phyloP scores from a whole-genome alignment of 2,797 vertebrate species.

The Hoplostethus atlanticus region DNA sequence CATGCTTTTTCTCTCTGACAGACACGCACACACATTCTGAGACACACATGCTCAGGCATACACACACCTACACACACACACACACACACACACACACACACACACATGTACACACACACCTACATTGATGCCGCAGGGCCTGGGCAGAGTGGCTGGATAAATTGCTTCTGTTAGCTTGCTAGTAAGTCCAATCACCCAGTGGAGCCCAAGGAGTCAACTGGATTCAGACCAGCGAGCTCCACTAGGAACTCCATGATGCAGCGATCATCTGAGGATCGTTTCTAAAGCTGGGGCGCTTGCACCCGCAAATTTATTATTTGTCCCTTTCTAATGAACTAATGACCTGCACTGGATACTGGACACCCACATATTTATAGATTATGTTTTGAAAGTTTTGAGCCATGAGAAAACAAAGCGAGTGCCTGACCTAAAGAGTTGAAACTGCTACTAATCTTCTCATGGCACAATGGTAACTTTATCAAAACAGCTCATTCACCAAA shows the following conservation, averaged over 20 bases:
- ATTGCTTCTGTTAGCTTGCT: slow-evolving; percentile 68
- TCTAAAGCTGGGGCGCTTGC: neutral
- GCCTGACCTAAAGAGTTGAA: neutral
- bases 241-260: slow-evolving; percentile 40
- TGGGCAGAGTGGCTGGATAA: slow-evolving; percentile 40
- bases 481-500: neutral
- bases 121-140: neutral
- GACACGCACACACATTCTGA: neutral
- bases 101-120: neutral
- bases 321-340: too few species aligned
- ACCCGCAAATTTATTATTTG: too few species aligned
- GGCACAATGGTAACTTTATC: too few species aligned
- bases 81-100: too few species aligned
- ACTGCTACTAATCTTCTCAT: too few species aligned
- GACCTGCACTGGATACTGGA: neutral
- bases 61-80: too few species aligned
- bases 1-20: slow-evolving; percentile 45
- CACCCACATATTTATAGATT: slow-evolving; percentile 21
- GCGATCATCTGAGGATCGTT: neutral
- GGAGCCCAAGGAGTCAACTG: slow-evolving; percentile 34
- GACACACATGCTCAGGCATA: too few species aligned
- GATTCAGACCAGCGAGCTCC: slow-evolving; percentile 46
- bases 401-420: slow-evolving; percentile 8
- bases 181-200: slow-evolving; percentile 56
- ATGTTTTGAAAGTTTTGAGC: slow-evolving; percentile 15